Evolutionary conservation across 2,797 vertebrate species (phyloP), one percentile per base, ranked within the genome.

Genomic region (Alosa sapidissima): DNA sequence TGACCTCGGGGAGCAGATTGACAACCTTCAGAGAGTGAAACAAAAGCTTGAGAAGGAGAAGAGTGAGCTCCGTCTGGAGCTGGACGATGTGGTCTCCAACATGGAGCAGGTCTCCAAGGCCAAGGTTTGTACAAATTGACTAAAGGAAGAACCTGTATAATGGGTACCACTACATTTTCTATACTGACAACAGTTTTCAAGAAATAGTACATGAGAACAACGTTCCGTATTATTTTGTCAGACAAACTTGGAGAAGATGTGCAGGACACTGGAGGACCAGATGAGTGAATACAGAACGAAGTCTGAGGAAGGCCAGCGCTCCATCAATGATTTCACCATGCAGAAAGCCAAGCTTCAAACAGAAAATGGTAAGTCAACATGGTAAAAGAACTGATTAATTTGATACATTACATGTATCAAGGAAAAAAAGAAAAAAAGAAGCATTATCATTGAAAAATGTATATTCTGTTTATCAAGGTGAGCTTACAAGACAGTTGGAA

Each of bases 321-420:
- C 85, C 16, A 93, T 96, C 87, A 97, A 95, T 1, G 97, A 98
- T 48, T 93, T 95, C 83, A 94, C 90, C n/a, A 94, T 94, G 60
- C 97, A 97, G 81, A 93, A 94, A 87, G 96, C 97, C 88, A 98
- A 97, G 89, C 94, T 98, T 54, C 96, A 96, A 87, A 96, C 97
- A 0, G 97, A 98, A 89, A 97, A 97, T 2, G 97, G 97, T 97
- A 92, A 16, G 21, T 8, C 49, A 2, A 54, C 14, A 16, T 3
- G 52, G 13, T 54, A 54, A 3, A 54, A 13, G 14, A 33, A 54
- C 16, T 16, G 48, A 47, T 14, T 54, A 54, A 16, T 54, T 54
- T 14, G 52, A 16, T 14, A 54, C 14, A 54, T 14, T 14, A 54
- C 14, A 54, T 14, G 1, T 49, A 36, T n/a, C 72, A 47, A 36